phyloP scores from a whole-genome alignment of 2,888 invertebrate species.

The Agapetus fuscipes region DNA sequence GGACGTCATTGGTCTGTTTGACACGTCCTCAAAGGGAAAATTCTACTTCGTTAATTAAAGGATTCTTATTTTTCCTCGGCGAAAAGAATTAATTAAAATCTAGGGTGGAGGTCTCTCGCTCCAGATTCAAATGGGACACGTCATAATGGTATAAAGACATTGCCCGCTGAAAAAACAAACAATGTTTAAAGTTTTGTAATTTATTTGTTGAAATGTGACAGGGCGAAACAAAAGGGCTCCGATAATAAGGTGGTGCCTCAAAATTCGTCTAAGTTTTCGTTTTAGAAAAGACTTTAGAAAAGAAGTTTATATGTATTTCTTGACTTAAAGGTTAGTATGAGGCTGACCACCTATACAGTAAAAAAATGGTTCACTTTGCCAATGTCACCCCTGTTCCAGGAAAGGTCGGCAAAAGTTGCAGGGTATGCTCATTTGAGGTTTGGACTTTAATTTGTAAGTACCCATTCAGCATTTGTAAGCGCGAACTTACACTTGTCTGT shows the following conservation, averaged over 20 bases:
- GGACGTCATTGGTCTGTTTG: neutral
- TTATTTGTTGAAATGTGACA: conserved; percentile 6
- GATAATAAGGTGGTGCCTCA: neutral
- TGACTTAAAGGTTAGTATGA: too few species aligned
- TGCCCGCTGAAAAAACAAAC: conserved; percentile 5
- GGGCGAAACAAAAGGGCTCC: neutral
- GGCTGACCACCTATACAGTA: too few species aligned
- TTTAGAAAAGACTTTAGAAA: too few species aligned
- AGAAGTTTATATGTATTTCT: too few species aligned
- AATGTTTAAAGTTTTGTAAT: conserved; percentile 13
- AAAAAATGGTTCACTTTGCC: too few species aligned
- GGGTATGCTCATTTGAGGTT: too few species aligned
- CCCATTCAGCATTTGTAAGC: too few species aligned
- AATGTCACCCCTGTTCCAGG: too few species aligned
- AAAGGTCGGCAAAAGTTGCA: too few species aligned
- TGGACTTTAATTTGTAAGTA: too few species aligned
- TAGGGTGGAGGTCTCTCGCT: neutral
- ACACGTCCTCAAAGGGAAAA: neutral
- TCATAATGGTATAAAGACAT: conserved; percentile 14
- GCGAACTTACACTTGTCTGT: too few species aligned
- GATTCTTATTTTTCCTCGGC: conserved; percentile 1
- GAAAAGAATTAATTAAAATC: conserved; percentile 6
- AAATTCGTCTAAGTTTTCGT: too few species aligned
- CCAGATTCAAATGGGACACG: conserved; percentile 10
- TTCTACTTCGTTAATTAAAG: conserved; percentile 5